Evolutionary conservation across 1,140 invertebrate species (phyloP).

Genomic region (Propsilocerus akamusi): DNA sequence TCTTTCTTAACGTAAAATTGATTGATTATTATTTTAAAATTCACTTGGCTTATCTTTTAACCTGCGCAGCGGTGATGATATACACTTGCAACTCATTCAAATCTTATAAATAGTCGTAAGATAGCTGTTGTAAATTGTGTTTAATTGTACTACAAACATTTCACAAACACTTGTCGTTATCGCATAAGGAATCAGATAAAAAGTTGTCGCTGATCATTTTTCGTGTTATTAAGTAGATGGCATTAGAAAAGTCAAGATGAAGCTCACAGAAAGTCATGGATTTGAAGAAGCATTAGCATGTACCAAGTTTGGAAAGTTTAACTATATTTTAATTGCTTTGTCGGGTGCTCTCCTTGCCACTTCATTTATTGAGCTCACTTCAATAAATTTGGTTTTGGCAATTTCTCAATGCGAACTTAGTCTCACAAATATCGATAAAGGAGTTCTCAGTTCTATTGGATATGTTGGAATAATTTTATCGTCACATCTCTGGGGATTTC

Average conservation of each 20-base stretch:
- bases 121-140: no score
- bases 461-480: conserved; percentile 18
- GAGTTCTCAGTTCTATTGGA: neutral
- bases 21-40: no score
- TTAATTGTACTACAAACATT: no score
- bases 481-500: conserved; percentile 22
- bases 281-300: neutral
- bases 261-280: neutral
- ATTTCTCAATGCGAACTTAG: neutral
- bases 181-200: no score
- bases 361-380: neutral
- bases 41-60: no score
- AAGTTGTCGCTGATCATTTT: no score
- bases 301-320: neutral
- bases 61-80: no score
- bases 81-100: no score
- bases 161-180: no score
- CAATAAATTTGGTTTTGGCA: neutral
- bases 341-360: neutral
- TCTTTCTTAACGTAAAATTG: no score
- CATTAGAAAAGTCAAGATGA: neutral
- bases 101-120: no score
- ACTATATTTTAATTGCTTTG: neutral
- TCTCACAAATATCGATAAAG: neutral
- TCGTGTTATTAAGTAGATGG: no score